Evolutionary conservation across 2,888 invertebrate genomes (phyloP).

Genomic region (Drosophila fungiperda): DNA sequence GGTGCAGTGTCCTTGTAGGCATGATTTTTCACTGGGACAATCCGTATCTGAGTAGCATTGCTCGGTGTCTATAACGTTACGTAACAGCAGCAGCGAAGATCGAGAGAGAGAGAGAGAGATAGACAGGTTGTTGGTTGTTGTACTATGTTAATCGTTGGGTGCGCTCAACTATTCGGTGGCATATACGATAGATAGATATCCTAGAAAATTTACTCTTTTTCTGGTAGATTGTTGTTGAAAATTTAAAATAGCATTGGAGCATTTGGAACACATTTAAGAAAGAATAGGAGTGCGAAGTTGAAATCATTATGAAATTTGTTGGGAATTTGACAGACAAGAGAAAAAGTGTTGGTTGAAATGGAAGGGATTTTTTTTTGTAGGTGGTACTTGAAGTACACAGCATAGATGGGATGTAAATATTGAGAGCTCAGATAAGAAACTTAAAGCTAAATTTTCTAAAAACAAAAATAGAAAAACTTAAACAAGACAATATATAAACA

Average conservation of each 20-base stretch:
- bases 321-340: conserved; percentile 38
- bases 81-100: conserved; percentile 66
- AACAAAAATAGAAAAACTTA: conserved; percentile 71
- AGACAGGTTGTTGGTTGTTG: conserved; percentile 78
- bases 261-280: conserved; percentile 23
- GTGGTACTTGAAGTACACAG: conserved; percentile 36
- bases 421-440: conserved; percentile 53
- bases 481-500: conserved; percentile 72
- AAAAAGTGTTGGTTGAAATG: conserved; percentile 43
- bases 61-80: conserved; percentile 87
- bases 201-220: conserved; percentile 44
- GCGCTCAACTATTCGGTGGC: conserved; percentile 70
- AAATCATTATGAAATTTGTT: conserved; percentile 22
- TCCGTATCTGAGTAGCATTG: conserved; percentile 96
- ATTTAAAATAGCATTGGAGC: conserved; percentile 3
- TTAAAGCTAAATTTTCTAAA: conserved; percentile 74
- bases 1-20: conserved; percentile 95
- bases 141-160: conserved; percentile 77
- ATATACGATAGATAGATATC: conserved; percentile 49
- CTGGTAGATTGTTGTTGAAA: conserved; percentile 7
- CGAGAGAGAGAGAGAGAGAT: conserved; percentile 78
- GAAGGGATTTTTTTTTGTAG: conserved; percentile 9
- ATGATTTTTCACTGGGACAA: conserved; percentile 96
- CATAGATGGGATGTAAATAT: conserved; percentile 37
- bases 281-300: conserved; percentile 39